Evolutionary conservation across 2,888 invertebrate species (phyloP).

Genomic region (Strigamia maritima): DNA sequence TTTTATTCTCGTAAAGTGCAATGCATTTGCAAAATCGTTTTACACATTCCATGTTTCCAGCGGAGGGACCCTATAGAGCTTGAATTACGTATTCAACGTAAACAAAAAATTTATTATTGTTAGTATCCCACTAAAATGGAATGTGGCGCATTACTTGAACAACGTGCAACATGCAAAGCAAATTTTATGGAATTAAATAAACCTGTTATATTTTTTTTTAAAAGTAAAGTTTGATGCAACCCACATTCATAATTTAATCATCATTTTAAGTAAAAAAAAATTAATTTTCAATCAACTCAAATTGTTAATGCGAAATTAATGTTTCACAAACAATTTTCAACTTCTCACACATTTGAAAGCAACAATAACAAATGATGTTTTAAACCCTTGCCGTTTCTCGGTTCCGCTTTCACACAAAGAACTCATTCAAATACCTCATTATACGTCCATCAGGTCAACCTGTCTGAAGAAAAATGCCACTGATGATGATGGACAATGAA

Average conservation of each 20-base stretch:
- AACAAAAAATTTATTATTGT: neutral
- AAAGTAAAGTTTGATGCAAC: no score
- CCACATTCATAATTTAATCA: no score
- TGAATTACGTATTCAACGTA: neutral
- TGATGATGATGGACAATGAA: slow-evolving; percentile 27
- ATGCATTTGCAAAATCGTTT: neutral
- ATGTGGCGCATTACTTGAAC: no score
- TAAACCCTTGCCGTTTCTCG: neutral
- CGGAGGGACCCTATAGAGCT: neutral
- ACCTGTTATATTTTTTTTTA: no score
- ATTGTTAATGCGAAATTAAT: slow-evolving; percentile 1
- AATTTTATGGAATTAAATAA: no score
- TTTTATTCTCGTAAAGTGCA: neutral
- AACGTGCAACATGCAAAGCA: no score
- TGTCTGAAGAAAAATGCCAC: neutral
- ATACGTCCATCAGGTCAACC: slow-evolving; percentile 25
- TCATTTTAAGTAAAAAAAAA: neutral
- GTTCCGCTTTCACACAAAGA: slow-evolving; percentile 9
- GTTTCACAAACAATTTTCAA: neutral
- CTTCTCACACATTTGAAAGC: neutral
- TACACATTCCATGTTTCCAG: neutral
- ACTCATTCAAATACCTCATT: neutral
- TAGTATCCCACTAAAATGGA: neutral
- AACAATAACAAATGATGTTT: neutral
- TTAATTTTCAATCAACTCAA: neutral